Percentiles rank a stretch among this genome's conserved stretches.
Evolutionary conservation across 2,888 invertebrate genomes (phyloP).

Genomic region (Alloplasta piceator): DNA sequence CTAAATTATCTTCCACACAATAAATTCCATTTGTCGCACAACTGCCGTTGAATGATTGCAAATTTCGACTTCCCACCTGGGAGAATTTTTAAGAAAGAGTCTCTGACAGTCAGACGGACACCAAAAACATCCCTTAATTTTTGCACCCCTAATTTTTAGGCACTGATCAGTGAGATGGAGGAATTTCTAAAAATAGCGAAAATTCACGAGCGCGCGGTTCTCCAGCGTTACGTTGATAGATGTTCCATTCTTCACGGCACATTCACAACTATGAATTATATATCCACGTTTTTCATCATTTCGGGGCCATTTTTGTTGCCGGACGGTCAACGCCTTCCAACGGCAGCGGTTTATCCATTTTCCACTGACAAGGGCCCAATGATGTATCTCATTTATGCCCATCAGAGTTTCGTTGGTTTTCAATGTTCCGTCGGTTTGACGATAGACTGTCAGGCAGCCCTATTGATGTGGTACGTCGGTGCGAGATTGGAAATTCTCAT

Average conservation of each 20-base stretch:
- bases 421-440: constrained; percentile 64
- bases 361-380: constrained; percentile 45
- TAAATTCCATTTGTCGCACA: too few relatives aligned
- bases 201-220: constrained; percentile 36
- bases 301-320: constrained; percentile 65
- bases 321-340: constrained; percentile 59
- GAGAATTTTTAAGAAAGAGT: too few relatives aligned
- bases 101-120: too few relatives aligned
- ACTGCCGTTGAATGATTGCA: too few relatives aligned
- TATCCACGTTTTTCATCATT: constrained; percentile 64
- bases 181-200: constrained; percentile 64
- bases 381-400: constrained; percentile 58
- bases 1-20: too few relatives aligned
- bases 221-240: constrained; percentile 67
- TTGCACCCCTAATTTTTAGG: constrained; percentile 35
- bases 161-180: constrained; percentile 65
- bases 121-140: too few relatives aligned
- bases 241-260: constrained; percentile 58
- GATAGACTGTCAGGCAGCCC: constrained; percentile 70
- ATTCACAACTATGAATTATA: constrained; percentile 60
- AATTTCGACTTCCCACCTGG: too few relatives aligned
- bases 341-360: constrained; percentile 66
- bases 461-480: constrained; percentile 72
- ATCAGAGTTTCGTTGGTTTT: constrained; percentile 62
- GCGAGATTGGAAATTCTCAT: constrained; percentile 69